Percentiles rank a stretch among this genome's conserved stretches.
Evolutionary conservation across 1,140 invertebrate genomes (phyloP).

Genomic region (Drosophila takahashii): DNA sequence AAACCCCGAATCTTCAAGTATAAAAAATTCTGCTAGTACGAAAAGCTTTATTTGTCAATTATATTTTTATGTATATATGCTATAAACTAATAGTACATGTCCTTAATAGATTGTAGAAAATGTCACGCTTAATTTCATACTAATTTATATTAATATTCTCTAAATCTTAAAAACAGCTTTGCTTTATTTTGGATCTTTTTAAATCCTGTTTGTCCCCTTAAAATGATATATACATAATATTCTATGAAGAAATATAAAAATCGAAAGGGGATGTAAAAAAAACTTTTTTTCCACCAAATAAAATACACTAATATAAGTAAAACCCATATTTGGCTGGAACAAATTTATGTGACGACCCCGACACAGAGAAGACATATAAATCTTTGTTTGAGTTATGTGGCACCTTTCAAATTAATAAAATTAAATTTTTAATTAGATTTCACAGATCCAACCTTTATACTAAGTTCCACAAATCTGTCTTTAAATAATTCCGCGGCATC

Average conservation of each 20-base stretch:
- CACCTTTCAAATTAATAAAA: too few relatives aligned
- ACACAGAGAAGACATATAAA: neutral
- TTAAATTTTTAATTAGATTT: too few relatives aligned
- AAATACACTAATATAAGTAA: too few relatives aligned
- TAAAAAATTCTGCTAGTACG: neutral
- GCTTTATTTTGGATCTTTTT: neutral
- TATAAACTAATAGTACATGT: neutral
- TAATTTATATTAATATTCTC: conserved; percentile 3
- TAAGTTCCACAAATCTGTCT: too few relatives aligned
- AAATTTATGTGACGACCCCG: neutral
- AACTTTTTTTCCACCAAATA: too few relatives aligned
- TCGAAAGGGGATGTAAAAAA: too few relatives aligned
- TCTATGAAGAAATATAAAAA: neutral
- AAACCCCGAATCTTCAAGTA: conserved; percentile 3
- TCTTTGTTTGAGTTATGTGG: too few relatives aligned
- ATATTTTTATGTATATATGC: conserved; percentile 1
- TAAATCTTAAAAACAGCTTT: neutral
- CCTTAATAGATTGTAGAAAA: conserved; percentile 1
- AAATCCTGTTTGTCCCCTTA: too few relatives aligned
- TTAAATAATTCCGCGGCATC: too few relatives aligned
- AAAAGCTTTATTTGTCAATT: conserved; percentile 1
- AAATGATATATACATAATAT: neutral
- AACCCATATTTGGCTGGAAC: conserved; percentile 1
- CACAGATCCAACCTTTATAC: too few relatives aligned
- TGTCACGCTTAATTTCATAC: neutral